Evolutionary conservation across 2,113 vertebrate species (phyloP), one percentile per base, ranked within the genome.

Genomic region (Chionomys nivalis): DNA sequence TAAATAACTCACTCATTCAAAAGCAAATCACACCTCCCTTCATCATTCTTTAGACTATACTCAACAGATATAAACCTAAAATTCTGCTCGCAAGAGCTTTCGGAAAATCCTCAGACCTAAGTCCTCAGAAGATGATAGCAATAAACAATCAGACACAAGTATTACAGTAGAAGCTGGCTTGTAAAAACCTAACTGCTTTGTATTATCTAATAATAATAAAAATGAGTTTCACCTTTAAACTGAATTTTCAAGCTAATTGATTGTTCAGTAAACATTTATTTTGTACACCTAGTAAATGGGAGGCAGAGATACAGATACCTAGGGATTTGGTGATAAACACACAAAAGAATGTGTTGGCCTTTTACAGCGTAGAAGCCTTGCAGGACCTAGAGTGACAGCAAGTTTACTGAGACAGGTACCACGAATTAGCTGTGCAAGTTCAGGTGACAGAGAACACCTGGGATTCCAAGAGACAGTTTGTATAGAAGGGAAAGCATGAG

Each of bases 191-290:
- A 65, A 61, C 33, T 49, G 21, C 6, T 82, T 91, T 87, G 55
- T 77, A 8, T 82, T 93, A 39, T 55, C 66, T 78, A 87, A 83
- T 90, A 75, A 82, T 77, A 79, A 78, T 77, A 87, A 93, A 44
- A n/a, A 72, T 3, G 82, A 17, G 4, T 92, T 89, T 83, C 63
- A 75, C n/a, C 16, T 85, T 89, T 96, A 78, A 47, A 73, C 11
- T 91, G 70, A 90, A 85, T 94, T 36, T 96, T 24, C 36, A 47
- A 16, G n/a, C 11, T 49, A 44, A 65, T 39, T 65, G 42, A 66
- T 78, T 65, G 33, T 26, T 66, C 61, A 33, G 7, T 12, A 47
- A 61, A 4, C 55, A 70, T 94, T 44, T 75, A 73, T 94, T 85
- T 76, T 66, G 8, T 61, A 33, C 13, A 23, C 55, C 44, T 89